Percentiles rank a stretch among this genome's conserved stretches.
Conservation (phyloP, 2,113 vertebrate species). For the Harpagus bidentatus region DNA sequence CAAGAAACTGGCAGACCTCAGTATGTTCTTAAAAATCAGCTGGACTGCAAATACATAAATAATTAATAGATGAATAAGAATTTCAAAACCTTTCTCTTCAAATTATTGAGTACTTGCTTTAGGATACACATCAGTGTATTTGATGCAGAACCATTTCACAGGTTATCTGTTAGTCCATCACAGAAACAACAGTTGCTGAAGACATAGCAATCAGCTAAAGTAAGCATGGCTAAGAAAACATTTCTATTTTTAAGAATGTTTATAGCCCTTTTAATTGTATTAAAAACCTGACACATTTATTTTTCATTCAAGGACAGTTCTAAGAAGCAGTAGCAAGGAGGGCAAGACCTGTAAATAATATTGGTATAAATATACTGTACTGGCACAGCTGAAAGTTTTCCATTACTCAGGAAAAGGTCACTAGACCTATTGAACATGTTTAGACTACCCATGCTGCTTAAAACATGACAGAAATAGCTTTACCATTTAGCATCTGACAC, state of each 20-base stretch:
- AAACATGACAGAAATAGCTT: conserved; percentile 56
- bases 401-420: conserved; percentile 68
- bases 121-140: not conserved
- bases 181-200: not conserved
- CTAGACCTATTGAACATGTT: conserved; percentile 58
- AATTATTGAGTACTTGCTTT: not conserved
- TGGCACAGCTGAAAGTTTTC: conserved; percentile 60
- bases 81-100: not conserved
- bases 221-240: not conserved
- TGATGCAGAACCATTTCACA: not conserved
- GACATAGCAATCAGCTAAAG: not conserved
- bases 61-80: not conserved
- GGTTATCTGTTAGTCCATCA: not conserved
- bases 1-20: not conserved
- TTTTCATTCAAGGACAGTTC: conserved; percentile 41
- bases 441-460: conserved; percentile 60
- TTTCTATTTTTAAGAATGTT: not conserved
- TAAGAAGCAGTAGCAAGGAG: conserved; percentile 38
- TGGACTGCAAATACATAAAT: not conserved
- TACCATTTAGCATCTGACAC: conserved; percentile 47
- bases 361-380: conserved; percentile 61
- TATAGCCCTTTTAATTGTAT: conserved; percentile 23
- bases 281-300: not conserved
- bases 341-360: conserved; percentile 66
- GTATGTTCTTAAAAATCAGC: not conserved